Evolutionary conservation across 2,888 invertebrate genomes (phyloP), one percentile per base, ranked within the genome.

Genomic region (Lycaena phlaeas): DNA sequence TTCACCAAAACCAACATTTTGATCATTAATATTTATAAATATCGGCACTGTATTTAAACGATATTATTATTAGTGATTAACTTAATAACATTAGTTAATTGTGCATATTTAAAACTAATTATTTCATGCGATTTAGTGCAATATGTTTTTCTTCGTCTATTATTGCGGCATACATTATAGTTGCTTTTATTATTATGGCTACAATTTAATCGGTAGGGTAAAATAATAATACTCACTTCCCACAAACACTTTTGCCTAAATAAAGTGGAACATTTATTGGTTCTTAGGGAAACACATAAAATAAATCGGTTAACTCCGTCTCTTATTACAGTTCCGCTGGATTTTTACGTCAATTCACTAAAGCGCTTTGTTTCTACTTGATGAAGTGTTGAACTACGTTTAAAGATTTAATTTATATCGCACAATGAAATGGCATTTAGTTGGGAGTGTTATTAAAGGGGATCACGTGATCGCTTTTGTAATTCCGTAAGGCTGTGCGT

Each of bases 261-360:
- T 18, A 34, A 18, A 34, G 34, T 34, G 18, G 34, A 34, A 18
- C 34, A 22, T 64, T 68, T 69, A 68, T 68, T 61, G 58, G 58
- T 57, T 66, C 64, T 64, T 62, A 52, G 56, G 54, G 59, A 65
- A 64, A 54, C 60, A 61, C 64, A 58, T 68, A 59, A 71, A 74
- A 66, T 61, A 58, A 64, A 68, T 67, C 60, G 59, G 57, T 63
- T 52, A 53, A 59, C 57, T 59, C 49, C 54, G 61, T 60, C 54
- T 52, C 49, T 45, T 43, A 45, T 52, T 53, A 48, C 52, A 54
- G 53, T 60, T 58, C 54, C 46, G 40, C 50, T 50, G 45, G 56
- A 59, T 57, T 48, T 53, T 56, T 56, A 54, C 51, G 51, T 47
- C 41, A 48, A 34, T 47, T 47, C 48, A 49, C 45, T 49, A 51